These are phyloP conservation scores for Noturus placidus DNA, from an alignment of 2,113 vertebrate genomes.

Conservation along the genomic window DNA sequence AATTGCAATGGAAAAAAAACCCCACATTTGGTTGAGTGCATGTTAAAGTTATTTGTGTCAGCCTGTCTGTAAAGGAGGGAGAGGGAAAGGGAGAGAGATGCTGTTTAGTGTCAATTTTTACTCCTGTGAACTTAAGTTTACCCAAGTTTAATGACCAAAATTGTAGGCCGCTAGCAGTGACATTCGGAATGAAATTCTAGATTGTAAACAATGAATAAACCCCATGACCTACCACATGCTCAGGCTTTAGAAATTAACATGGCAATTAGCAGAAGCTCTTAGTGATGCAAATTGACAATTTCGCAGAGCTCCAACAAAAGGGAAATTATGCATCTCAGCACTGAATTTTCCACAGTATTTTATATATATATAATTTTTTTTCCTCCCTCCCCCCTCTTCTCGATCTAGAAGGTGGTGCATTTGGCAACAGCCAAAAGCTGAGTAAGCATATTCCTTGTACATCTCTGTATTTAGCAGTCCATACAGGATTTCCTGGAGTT, in stretches of 20 bases:
- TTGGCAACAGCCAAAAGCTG: too few species aligned
- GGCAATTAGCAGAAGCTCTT: background rate
- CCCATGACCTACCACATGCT: background rate
- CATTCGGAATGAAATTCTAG: background rate
- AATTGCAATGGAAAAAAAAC: too few species aligned
- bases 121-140: background rate
- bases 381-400: too few species aligned
- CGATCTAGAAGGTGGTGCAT: background rate
- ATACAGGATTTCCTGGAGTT: too few species aligned
- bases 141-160: background rate
- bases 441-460: background rate
- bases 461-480: background rate
- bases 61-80: too few species aligned
- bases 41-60: too few species aligned
- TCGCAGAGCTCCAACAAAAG: background rate
- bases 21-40: too few species aligned
- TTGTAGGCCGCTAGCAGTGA: background rate
- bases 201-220: background rate
- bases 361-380: too few species aligned
- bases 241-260: constrained; percentile 1
- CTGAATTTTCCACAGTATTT: background rate
- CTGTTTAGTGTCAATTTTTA: too few species aligned
- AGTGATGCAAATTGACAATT: background rate
- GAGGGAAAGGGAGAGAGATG: too few species aligned
- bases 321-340: background rate